A percentile compares a stretch with the other conserved stretches of the same genome.
These are phyloP conservation scores for Noturus placidus DNA, from an alignment of 2,113 vertebrate genomes.

Conservation along the genomic window DNA sequence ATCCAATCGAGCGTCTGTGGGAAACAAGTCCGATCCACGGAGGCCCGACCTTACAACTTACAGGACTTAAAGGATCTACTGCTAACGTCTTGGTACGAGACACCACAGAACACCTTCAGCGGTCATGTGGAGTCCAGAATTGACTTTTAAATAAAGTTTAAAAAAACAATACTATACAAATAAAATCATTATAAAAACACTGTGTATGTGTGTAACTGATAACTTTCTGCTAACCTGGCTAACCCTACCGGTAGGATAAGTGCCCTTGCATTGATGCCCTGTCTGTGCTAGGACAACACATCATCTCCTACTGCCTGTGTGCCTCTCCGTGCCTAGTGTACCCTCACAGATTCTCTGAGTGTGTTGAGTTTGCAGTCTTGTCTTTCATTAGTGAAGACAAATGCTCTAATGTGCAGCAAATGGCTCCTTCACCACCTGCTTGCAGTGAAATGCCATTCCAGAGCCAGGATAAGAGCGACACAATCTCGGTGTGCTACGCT, in stretches of 20 bases:
- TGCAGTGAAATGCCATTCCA: not conserved
- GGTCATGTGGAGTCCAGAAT: no score
- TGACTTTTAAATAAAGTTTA: no score
- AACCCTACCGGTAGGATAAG: not conserved
- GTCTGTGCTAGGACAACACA: not conserved
- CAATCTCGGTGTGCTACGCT: not conserved
- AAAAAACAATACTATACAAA: not conserved
- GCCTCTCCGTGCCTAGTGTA: not conserved
- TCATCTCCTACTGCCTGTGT: not conserved
- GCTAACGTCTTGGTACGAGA: no score
- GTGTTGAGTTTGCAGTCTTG: not conserved
- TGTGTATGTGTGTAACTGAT: not conserved
- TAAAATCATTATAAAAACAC: not conserved
- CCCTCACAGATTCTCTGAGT: not conserved
- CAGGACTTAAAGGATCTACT: no score
- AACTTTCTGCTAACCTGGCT: not conserved
- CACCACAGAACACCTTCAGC: no score
- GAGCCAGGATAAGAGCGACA: not conserved
- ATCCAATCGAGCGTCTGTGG: no score
- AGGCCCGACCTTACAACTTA: no score
- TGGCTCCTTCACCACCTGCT: slow-evolving; percentile 6
- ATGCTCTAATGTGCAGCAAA: slow-evolving; percentile 20
- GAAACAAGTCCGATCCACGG: no score
- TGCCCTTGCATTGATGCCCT: not conserved
- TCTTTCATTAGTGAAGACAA: not conserved